Evolutionary conservation across 92 coral and sea anemone species (phyloP).

Genomic region (Phenganax marumi): DNA sequence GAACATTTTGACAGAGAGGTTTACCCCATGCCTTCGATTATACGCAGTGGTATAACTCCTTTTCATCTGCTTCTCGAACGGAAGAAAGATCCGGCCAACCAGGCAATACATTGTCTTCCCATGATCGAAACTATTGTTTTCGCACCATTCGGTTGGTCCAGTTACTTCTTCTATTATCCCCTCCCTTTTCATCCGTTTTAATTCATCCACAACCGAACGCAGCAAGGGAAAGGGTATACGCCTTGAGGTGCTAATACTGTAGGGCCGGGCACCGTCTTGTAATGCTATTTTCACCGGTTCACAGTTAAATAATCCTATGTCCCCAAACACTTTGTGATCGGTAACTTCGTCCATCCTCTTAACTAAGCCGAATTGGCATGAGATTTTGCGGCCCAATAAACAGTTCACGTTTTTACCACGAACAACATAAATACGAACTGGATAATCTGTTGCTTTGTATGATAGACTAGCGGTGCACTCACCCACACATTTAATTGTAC

Average conservation of each 20-base stretch:
- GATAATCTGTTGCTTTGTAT: constrained; percentile 6
- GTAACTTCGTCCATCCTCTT: constrained; percentile 4
- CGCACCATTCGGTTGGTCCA: constrained; percentile 62
- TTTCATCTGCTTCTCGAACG: constrained; percentile 27
- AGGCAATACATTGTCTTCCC: constrained; percentile 1
- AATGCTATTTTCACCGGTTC: constrained; percentile 44
- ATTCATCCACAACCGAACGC: constrained; percentile 43
- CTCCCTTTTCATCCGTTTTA: constrained; percentile 49
- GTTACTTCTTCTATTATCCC: constrained; percentile 51
- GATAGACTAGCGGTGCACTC: constrained; percentile 15
- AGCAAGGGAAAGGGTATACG: constrained; percentile 50
- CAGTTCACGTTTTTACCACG: constrained; percentile 34
- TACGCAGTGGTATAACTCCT: constrained; percentile 13
- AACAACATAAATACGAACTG: constrained; percentile 25
- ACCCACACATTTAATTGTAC: constrained; percentile 31
- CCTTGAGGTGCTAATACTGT: constrained; percentile 40
- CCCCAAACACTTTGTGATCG: constrained; percentile 23
- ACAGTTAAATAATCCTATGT: constrained; percentile 42
- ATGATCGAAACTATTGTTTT: constrained; percentile 48
- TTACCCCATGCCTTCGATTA: constrained; percentile 15
- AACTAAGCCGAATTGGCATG: constrained; percentile 46
- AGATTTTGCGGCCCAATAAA: constrained; percentile 35
- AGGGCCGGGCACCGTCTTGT: constrained; percentile 45
- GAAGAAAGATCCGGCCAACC: constrained; percentile 14
- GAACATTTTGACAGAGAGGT: constrained; percentile 22